Evolutionary conservation across 2,888 invertebrate species (phyloP), one percentile per base, ranked within the genome.

Genomic region (Belgica antarctica): DNA sequence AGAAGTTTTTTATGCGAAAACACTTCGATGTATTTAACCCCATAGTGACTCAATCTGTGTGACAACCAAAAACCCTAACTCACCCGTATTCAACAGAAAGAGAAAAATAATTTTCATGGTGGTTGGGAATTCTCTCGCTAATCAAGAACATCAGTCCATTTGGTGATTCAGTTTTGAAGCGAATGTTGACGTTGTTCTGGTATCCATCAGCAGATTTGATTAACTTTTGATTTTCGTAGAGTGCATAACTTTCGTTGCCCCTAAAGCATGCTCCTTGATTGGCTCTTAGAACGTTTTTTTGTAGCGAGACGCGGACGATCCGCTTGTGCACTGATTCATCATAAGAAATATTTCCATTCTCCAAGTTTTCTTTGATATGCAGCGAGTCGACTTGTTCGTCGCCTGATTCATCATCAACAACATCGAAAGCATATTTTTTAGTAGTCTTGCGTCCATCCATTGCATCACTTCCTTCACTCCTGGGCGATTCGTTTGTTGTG

Each of bases 111-210:
- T 94, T 92, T 66, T 86, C 85, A 41, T 84, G n/a, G 2, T 27
- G 12, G 1, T 25, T 59, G 2, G 28, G 27, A 7, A 2, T 10
- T 61, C 27, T 61, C 27, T 62, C 85, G 7, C 94, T 93, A 74
- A 90, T 89, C 94, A 94, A 95, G 72, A 95, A 83, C 47, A 96
- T 83, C 72, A 96, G 83, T 0, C 94, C 95, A 75, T 85, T 82
- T 25, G 85, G 78, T 1, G 86, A 83, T 73, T 84, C 85, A 65
- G 91, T 87, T 73, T 91, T 87, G 80, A 96, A 90, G 74, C 92
- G 83, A 78, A 96, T 87, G 83, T 93, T 93, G 76, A 96, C 88
- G 80, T 93, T 92, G 74, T 94, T 85, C 73, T 89, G 89, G 80
- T 90, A 89, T 76, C 4, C 8, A 27, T 59, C 25, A 2, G 15